Evolutionary conservation across 2,888 invertebrate species (phyloP).

Genomic region (Polietes domitor): DNA sequence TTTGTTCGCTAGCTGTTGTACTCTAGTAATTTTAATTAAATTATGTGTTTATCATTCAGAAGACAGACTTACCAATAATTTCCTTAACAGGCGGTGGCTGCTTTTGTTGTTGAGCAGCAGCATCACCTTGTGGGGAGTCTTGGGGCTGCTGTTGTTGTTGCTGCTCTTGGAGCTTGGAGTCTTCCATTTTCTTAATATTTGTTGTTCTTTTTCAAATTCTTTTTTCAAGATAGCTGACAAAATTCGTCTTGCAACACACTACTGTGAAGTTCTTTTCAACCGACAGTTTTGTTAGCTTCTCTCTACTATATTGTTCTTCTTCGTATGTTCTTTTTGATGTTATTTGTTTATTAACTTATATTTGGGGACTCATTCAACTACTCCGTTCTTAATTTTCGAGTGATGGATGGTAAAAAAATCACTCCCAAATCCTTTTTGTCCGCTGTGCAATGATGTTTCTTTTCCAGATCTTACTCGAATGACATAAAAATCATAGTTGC

Average conservation of each 20-base stretch:
- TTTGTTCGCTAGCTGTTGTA: slow-evolving; percentile 3
- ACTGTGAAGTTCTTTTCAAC: slow-evolving; percentile 50
- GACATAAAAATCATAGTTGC: slow-evolving; percentile 69
- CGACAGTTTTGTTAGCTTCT: slow-evolving; percentile 56
- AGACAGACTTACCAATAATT: slow-evolving; percentile 87
- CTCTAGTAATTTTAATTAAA: slow-evolving; percentile 20
- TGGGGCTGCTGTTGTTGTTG: slow-evolving; percentile 83
- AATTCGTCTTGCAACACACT: slow-evolving; percentile 50
- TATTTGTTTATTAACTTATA: slow-evolving; percentile 69
- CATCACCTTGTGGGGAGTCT: slow-evolving; percentile 76
- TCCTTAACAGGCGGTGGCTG: slow-evolving; percentile 86
- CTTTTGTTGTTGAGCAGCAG: slow-evolving; percentile 76
- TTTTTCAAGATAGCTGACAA: slow-evolving; percentile 60
- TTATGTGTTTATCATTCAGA: slow-evolving; percentile 14
- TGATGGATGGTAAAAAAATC: slow-evolving; percentile 83
- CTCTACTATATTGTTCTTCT: slow-evolving; percentile 62
- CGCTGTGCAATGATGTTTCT: slow-evolving; percentile 84
- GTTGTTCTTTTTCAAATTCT: slow-evolving; percentile 37
- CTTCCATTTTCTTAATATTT: slow-evolving; percentile 87
- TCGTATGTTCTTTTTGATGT: slow-evolving; percentile 67
- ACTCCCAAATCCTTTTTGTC: slow-evolving; percentile 85
- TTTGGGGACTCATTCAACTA: slow-evolving; percentile 78
- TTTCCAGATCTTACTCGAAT: slow-evolving; percentile 83
- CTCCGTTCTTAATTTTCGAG: slow-evolving; percentile 80
- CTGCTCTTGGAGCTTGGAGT: slow-evolving; percentile 88